Evolutionary conservation across 64 coral and sea anemone species (phyloP).

Genomic region (Montipora sp.): DNA sequence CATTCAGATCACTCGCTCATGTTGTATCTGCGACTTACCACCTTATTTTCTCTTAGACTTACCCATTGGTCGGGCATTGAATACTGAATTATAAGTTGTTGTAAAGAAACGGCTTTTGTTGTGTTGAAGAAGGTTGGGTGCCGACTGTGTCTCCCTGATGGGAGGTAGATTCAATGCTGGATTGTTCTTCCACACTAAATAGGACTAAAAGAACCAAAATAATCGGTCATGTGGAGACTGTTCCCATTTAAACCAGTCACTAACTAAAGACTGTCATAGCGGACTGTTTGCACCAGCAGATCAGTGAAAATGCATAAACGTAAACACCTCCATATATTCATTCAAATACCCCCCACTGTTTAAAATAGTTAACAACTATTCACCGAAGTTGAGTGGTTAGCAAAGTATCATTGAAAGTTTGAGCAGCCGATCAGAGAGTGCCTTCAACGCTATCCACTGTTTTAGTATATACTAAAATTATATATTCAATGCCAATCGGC

Average conservation of each 20-base stretch:
- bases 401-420: no score
- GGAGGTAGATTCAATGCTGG: conserved; percentile 25
- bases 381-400: no score
- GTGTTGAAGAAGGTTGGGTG: conserved; percentile 61
- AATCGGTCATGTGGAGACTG: no score
- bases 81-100: conserved; percentile 69
- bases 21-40: background rate
- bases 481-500: no score
- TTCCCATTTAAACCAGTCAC: background rate
- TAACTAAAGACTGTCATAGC: background rate
- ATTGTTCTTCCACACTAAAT: conserved; percentile 71
- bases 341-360: no score
- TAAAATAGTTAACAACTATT: no score
- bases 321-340: no score
- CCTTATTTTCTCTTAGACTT: background rate
- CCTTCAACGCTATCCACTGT: no score
- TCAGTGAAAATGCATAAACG: no score
- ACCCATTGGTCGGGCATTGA: conserved; percentile 57
- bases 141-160: conserved; percentile 28
- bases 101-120: conserved; percentile 67
- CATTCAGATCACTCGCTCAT: background rate
- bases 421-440: no score
- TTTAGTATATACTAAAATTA: no score
- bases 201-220: conserved; percentile 26
- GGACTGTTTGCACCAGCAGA: background rate